These are phyloP conservation scores for Urocolius indicus DNA, from an alignment of 2,113 vertebrate species.

Conservation along the genomic window DNA sequence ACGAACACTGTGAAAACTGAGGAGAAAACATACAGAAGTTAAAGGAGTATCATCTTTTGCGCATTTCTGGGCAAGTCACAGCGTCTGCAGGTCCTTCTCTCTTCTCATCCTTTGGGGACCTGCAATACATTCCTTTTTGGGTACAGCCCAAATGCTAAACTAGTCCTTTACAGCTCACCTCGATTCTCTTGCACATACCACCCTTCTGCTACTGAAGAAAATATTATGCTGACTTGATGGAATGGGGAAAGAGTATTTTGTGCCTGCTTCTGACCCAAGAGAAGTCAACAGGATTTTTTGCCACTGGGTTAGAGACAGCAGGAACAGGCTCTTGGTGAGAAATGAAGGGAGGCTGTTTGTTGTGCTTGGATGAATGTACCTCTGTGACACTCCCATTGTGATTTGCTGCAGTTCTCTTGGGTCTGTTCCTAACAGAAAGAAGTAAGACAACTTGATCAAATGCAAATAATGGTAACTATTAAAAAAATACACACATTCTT, in stretches of 20 bases:
- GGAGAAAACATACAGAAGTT: neutral
- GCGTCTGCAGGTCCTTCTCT: neutral
- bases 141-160: neutral
- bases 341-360: neutral
- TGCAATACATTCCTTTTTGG: neutral
- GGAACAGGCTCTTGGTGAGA: neutral
- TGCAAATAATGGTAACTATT: neutral
- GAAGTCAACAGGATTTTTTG: neutral
- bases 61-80: neutral
- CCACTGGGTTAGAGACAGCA: neutral
- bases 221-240: neutral
- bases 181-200: neutral
- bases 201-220: neutral
- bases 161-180: neutral
- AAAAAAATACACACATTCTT: neutral
- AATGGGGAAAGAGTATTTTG: neutral
- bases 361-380: neutral
- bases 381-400: rapidly evolving
- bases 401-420: neutral
- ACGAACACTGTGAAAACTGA: neutral
- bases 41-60: neutral
- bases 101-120: neutral
- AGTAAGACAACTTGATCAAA: neutral
- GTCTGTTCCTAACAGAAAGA: neutral
- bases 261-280: neutral